phyloP scores from a whole-genome alignment of 2,113 vertebrate genomes.

The Terrapene triunguis region DNA sequence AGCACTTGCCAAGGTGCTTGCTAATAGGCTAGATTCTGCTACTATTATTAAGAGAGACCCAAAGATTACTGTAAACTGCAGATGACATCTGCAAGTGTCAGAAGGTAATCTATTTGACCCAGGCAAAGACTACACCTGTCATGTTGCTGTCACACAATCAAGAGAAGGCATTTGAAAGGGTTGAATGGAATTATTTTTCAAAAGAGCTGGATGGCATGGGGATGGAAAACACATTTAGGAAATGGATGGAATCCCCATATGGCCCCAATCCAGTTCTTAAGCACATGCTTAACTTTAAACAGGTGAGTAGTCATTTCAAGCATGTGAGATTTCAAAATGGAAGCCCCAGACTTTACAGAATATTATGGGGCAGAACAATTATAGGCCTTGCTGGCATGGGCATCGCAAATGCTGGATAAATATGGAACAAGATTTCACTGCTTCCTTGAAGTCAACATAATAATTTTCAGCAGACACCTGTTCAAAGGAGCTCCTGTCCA shows the following conservation, averaged over 20 bases:
- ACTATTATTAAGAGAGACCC: neutral
- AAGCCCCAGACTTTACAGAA: fast-evolving
- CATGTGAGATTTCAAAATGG: neutral
- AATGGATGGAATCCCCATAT: neutral
- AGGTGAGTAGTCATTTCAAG: neutral
- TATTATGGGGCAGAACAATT: neutral
- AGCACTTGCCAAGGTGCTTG: neutral
- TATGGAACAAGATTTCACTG: neutral
- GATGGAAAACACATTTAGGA: neutral
- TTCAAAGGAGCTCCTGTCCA: neutral
- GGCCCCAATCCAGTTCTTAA: neutral
- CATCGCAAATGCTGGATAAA: conserved; percentile 17
- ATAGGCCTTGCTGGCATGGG: neutral
- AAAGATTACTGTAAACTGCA: neutral
- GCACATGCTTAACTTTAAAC: too few relatives aligned
- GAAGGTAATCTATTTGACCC: too few relatives aligned
- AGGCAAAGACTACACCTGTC: neutral
- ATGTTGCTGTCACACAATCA: neutral
- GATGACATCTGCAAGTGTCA: too few relatives aligned
- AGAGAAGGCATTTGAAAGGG: neutral
- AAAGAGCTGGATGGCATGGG: neutral
- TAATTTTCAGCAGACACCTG: conserved; percentile 36
- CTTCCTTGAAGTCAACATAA: neutral
- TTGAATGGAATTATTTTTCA: neutral
- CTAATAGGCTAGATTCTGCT: neutral